phyloP scores from a whole-genome alignment of 2,113 vertebrate species.

The Heptranchias perlo region DNA sequence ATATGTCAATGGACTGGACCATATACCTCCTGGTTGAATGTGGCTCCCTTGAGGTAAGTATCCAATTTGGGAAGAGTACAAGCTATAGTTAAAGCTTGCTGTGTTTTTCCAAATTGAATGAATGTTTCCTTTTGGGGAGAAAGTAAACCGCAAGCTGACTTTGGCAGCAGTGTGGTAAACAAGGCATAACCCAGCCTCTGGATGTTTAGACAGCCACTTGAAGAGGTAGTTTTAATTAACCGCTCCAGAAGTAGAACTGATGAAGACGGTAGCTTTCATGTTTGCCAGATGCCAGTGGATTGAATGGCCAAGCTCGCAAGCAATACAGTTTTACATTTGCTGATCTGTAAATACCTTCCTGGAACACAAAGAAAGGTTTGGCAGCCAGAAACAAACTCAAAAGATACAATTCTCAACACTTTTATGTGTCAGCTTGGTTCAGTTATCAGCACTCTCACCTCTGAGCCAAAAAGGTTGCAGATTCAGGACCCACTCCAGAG shows the following conservation, averaged over 20 bases:
- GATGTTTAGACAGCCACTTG: not conserved
- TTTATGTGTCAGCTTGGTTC: not conserved
- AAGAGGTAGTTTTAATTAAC: too few species aligned
- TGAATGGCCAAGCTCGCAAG: not conserved
- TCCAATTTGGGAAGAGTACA: not conserved
- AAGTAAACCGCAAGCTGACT: not conserved
- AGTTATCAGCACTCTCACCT: not conserved
- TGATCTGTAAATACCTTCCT: not conserved
- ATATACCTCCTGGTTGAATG: not conserved
- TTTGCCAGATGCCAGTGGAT: not conserved
- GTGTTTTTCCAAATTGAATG: too few species aligned
- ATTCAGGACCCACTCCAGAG: not conserved
- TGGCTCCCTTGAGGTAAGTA: not conserved
- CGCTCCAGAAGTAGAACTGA: too few species aligned
- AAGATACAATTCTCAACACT: not conserved
- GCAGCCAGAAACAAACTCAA: not conserved
- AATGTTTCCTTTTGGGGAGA: not conserved
- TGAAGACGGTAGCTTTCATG: too few species aligned
- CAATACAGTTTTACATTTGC: not conserved
- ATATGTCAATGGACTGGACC: not conserved
- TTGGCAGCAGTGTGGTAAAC: not conserved
- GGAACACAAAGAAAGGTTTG: not conserved
- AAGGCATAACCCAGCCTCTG: not conserved
- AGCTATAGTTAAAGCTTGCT: too few species aligned
- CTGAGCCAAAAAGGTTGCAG: not conserved